phyloP scores from a whole-genome alignment of 2,113 vertebrate genomes.

The Brienomyrus brachyistius region DNA sequence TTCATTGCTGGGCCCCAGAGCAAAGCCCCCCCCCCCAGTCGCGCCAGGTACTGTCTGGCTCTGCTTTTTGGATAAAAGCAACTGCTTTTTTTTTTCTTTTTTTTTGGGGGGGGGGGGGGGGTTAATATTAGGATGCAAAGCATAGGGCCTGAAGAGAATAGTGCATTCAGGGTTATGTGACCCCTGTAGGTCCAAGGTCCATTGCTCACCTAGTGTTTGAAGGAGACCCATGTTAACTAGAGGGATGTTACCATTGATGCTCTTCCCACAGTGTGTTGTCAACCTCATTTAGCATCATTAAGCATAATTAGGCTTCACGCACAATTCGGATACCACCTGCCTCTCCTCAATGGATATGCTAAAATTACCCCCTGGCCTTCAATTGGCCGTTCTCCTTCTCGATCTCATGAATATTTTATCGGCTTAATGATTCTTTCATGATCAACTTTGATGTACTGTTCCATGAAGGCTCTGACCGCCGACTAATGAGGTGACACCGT shows the following conservation, averaged over 20 bases:
- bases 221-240: background rate
- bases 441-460: background rate
- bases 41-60: no score
- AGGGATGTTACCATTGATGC: background rate
- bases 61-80: no score
- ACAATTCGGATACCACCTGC: background rate
- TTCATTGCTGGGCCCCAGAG: no score
- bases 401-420: background rate
- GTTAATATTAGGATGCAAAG: background rate
- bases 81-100: background rate
- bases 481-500: background rate
- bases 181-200: background rate
- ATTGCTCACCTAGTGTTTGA: background rate
- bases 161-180: background rate
- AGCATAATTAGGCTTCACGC: background rate
- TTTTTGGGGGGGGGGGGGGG: background rate
- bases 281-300: background rate
- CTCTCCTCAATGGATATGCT: background rate
- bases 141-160: background rate
- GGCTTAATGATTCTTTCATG: background rate
- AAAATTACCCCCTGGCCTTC: background rate
- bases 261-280: background rate
- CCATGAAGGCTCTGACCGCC: background rate
- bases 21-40: no score
- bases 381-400: background rate